A percentile compares a stretch with the other conserved stretches of the same genome.
These are phyloP conservation scores for Scaptomyza graminum DNA, from an alignment of 1,140 invertebrate species.

Conservation along the genomic window DNA sequence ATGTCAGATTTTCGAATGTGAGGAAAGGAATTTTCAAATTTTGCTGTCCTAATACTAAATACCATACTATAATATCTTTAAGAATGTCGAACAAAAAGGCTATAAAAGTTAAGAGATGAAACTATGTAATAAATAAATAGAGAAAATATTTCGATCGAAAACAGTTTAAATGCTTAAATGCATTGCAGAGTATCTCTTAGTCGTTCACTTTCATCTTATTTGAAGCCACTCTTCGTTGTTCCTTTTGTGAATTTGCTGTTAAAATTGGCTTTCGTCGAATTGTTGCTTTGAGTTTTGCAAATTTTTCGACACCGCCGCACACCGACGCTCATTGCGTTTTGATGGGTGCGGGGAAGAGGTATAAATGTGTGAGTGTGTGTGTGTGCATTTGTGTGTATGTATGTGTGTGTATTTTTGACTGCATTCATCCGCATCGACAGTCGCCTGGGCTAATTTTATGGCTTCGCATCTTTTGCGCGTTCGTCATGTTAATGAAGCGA, in stretches of 20 bases:
- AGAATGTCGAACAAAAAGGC: too few relatives aligned
- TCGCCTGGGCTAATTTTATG: conserved; percentile 72
- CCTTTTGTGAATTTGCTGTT: conserved; percentile 41
- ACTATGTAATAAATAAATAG: too few relatives aligned
- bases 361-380: background rate
- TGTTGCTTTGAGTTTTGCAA: conserved; percentile 82
- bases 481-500: conserved; percentile 75
- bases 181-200: background rate
- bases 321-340: conserved; percentile 54
- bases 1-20: too few relatives aligned
- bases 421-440: conserved; percentile 74
- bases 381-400: background rate
- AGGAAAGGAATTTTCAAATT: too few relatives aligned
- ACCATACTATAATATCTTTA: too few relatives aligned
- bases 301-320: conserved; percentile 68
- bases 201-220: background rate
- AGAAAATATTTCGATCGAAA: too few relatives aligned
- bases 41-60: too few relatives aligned
- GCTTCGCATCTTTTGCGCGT: conserved; percentile 71
- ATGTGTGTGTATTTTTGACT: conserved; percentile 11
- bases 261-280: conserved; percentile 81
- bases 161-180: too few relatives aligned
- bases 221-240: conserved; percentile 23
- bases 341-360: conserved; percentile 23
- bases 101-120: too few relatives aligned